phyloP scores from a whole-genome alignment of 2,797 vertebrate species.

The Coccyzus lansbergi region DNA sequence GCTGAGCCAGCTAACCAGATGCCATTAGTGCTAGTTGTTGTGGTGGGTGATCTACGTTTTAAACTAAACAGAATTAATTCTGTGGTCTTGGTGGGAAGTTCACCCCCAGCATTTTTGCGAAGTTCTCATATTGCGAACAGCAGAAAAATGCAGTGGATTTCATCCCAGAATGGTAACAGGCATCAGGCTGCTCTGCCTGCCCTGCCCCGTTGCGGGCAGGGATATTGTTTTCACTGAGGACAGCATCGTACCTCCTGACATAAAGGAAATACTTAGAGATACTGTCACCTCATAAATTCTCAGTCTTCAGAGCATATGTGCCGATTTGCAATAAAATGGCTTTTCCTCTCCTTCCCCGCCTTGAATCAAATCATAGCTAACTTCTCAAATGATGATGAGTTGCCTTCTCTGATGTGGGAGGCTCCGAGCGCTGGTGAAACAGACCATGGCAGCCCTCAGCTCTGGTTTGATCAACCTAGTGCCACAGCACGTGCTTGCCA shows the following conservation, averaged over 20 bases:
- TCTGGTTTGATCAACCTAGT: not conserved
- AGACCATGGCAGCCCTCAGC: not conserved
- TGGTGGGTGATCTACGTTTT: not conserved
- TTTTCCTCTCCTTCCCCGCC: not conserved
- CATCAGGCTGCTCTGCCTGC: not conserved
- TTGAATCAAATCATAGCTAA: not conserved
- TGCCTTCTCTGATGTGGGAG: not conserved
- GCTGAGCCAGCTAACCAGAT: constrained; percentile 28
- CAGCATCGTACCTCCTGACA: not conserved
- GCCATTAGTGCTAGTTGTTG: not conserved
- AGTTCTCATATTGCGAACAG: not conserved
- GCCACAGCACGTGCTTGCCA: not conserved
- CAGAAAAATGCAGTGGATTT: not conserved
- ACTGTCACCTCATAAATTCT: not conserved
- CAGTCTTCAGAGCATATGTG: not conserved
- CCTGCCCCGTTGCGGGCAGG: not conserved
- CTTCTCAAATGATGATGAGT: not conserved
- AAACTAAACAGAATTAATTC: not conserved
- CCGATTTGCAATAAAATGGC: not conserved
- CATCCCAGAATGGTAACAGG: not conserved
- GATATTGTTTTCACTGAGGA: not conserved
- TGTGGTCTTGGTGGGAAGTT: not conserved
- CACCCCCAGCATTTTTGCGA: not conserved
- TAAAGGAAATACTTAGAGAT: not conserved
- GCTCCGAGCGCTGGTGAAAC: not conserved